phyloP scores from a whole-genome alignment of 2,797 vertebrate genomes.

The Myioborus melanocephalus region DNA sequence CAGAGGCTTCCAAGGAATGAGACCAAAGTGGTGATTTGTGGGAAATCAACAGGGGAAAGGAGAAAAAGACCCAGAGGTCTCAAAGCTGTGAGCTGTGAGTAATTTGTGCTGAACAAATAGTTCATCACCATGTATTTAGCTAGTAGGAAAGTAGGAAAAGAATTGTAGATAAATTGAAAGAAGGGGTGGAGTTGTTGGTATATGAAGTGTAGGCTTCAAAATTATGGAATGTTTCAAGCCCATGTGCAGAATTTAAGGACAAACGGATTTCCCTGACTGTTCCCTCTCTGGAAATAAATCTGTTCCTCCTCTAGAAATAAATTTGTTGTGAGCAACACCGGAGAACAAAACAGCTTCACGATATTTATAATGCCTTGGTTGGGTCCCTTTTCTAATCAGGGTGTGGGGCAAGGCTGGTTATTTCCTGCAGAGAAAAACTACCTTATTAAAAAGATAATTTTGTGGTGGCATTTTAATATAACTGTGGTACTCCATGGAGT shows the following conservation, averaged over 20 bases:
- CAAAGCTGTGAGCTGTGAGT: neutral
- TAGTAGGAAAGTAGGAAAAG: neutral
- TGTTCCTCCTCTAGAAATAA: neutral
- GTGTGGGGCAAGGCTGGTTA: neutral
- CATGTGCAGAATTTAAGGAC: neutral
- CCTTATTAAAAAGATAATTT: neutral
- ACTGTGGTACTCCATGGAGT: neutral
- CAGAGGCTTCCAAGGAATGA: neutral
- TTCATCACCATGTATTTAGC: neutral
- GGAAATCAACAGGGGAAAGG: neutral
- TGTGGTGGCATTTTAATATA: neutral
- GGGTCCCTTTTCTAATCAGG: constrained; percentile 15
- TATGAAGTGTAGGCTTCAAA: neutral
- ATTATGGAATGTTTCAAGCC: neutral
- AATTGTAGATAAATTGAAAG: neutral
- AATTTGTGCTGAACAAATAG: neutral
- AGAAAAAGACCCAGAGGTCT: neutral
- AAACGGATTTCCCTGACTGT: constrained; percentile 2
- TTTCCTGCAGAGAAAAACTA: neutral
- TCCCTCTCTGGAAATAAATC: neutral
- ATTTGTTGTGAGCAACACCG: neutral
- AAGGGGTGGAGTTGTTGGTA: neutral
- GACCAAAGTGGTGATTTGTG: constrained; percentile 7
- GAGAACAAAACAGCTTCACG: neutral
- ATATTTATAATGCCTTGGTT: constrained; percentile 18